Evolutionary conservation across 2,113 vertebrate genomes (phyloP).

Genomic region (Rhegmatorhina hoffmannsi): DNA sequence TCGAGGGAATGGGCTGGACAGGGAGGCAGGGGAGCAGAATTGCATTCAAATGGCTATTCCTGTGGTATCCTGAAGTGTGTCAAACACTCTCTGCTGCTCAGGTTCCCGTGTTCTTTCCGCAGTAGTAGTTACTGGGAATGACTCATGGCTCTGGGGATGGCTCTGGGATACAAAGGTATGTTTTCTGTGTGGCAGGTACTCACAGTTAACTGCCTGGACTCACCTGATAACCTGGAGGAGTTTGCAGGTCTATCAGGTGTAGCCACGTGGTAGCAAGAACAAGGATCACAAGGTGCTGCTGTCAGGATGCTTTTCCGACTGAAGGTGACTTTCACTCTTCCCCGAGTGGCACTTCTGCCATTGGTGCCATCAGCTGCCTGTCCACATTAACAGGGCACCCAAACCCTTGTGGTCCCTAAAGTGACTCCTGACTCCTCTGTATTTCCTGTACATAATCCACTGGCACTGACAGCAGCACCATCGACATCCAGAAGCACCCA

Average conservation of each 20-base stretch:
- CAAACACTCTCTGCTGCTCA: background rate
- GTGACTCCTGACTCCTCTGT: background rate
- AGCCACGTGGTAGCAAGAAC: background rate
- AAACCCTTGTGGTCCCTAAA: background rate
- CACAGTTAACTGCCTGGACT: background rate
- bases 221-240: background rate
- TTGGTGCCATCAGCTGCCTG: rapidly evolving
- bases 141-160: background rate
- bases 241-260: background rate
- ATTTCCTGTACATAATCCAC: background rate
- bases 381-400: background rate
- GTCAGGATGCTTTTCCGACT: background rate
- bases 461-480: background rate
- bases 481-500: background rate
- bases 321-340: background rate
- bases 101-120: background rate
- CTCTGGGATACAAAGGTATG: background rate
- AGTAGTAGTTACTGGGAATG: rapidly evolving
- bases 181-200: background rate
- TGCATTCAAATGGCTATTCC: background rate
- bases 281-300: rapidly evolving
- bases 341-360: background rate
- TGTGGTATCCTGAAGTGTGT: background rate
- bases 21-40: background rate
- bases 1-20: background rate